These are phyloP conservation scores for Hemibagrus guttatus DNA, from an alignment of 2,797 vertebrate species.

Conservation along the genomic window DNA sequence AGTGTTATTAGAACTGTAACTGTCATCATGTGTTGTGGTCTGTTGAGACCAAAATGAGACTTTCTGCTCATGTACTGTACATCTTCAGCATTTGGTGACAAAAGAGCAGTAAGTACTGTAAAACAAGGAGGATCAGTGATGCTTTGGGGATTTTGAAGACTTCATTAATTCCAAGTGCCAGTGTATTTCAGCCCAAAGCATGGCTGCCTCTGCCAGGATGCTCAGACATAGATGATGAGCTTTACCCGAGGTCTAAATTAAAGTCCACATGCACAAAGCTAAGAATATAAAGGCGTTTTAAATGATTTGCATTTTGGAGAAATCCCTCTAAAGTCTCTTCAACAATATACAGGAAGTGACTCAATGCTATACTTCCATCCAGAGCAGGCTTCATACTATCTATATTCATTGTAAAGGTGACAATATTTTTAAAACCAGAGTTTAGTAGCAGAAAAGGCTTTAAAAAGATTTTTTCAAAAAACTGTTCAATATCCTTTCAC, in stretches of 20 bases:
- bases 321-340: neutral
- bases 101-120: neutral
- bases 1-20: neutral
- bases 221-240: neutral
- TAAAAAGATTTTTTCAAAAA: neutral
- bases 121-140: neutral
- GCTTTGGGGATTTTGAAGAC: neutral
- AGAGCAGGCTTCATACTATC: neutral
- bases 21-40: neutral
- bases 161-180: neutral
- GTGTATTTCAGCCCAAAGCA: neutral
- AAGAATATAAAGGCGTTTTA: neutral
- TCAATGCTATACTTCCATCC: neutral
- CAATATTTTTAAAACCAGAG: neutral
- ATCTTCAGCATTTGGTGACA: neutral
- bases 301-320: neutral
- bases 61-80: neutral
- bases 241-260: neutral
- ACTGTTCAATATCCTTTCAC: neutral
- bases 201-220: constrained; percentile 1
- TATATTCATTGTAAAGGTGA: neutral
- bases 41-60: neutral
- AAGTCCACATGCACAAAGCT: neutral
- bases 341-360: neutral
- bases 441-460: neutral